Percentiles rank a stretch among this genome's conserved stretches.
phyloP scores from a whole-genome alignment of 2,888 invertebrate species.

The Nemapogon koenigi region DNA sequence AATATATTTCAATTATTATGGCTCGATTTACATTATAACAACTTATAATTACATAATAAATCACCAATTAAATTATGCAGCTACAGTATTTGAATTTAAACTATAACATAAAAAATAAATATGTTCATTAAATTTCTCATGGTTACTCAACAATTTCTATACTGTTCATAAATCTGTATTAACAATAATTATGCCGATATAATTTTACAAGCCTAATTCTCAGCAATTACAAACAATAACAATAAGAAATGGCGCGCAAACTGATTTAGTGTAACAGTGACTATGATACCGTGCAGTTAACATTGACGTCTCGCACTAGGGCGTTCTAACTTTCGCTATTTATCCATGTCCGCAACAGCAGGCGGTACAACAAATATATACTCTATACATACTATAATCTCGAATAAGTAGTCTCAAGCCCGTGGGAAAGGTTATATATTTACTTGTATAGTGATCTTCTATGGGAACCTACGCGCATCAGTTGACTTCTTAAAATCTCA shows the following conservation, averaged over 20 bases:
- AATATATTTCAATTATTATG: slow-evolving; percentile 65
- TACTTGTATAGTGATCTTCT: too few relatives aligned
- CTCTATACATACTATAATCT: too few relatives aligned
- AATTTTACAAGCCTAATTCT: slow-evolving; percentile 31
- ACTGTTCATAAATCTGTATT: slow-evolving; percentile 41
- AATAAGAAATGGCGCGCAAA: slow-evolving; percentile 24
- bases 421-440: too few relatives aligned
- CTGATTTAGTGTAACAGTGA: too few relatives aligned
- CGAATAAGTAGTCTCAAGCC: too few relatives aligned
- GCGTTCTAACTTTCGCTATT: too few relatives aligned
- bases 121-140: slow-evolving; percentile 45
- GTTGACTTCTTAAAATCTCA: too few relatives aligned
- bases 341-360: too few relatives aligned
- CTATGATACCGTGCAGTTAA: too few relatives aligned
- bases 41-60: slow-evolving; percentile 61
- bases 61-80: slow-evolving; percentile 58
- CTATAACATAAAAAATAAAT: slow-evolving; percentile 55
- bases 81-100: slow-evolving; percentile 42
- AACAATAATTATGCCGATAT: slow-evolving; percentile 60
- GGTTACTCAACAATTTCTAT: slow-evolving; percentile 56
- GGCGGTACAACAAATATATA: too few relatives aligned
- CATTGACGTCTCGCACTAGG: too few relatives aligned
- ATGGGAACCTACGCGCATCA: too few relatives aligned
- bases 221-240: slow-evolving; percentile 40
- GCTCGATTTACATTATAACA: slow-evolving; percentile 65